Evolutionary conservation across 2,888 invertebrate species (phyloP).

Genomic region (Dorcus hopei): DNA sequence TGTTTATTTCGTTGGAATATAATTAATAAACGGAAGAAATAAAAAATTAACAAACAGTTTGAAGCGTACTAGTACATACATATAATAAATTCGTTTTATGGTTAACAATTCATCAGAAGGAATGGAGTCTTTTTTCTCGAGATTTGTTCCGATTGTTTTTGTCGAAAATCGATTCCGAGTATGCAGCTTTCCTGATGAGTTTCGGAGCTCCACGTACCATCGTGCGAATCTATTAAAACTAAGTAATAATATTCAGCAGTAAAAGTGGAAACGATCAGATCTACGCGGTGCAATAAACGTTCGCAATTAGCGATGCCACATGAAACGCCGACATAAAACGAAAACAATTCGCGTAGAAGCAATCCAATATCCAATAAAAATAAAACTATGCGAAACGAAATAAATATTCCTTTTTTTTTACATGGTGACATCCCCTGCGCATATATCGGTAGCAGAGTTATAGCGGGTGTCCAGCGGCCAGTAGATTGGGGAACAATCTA

Average conservation of each 20-base stretch:
- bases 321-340: slow-evolving; percentile 17
- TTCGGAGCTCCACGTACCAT: too few relatives aligned
- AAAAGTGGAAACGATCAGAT: background rate
- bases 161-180: too few relatives aligned
- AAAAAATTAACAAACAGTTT: too few relatives aligned
- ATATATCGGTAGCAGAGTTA: slow-evolving; percentile 39
- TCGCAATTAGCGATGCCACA: slow-evolving; percentile 18
- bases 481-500: slow-evolving; percentile 50
- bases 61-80: too few relatives aligned
- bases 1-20: too few relatives aligned
- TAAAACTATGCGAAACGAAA: slow-evolving; percentile 28
- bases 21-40: too few relatives aligned
- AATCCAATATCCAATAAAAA: slow-evolving; percentile 31
- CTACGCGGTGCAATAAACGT: slow-evolving; percentile 13
- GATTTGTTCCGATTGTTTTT: too few relatives aligned
- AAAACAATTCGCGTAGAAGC: slow-evolving; percentile 21
- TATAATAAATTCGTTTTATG: too few relatives aligned
- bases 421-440: slow-evolving; percentile 36
- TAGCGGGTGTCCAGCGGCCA: slow-evolving; percentile 47
- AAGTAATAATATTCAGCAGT: slow-evolving; percentile 1
- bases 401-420: slow-evolving; percentile 24
- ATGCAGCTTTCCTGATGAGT: background rate
- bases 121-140: too few relatives aligned
- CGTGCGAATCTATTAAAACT: background rate
- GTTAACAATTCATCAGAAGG: too few relatives aligned